Evolutionary conservation across 2,888 invertebrate species (phyloP), one percentile per base, ranked within the genome.

Genomic region (Sycophila texana): DNA sequence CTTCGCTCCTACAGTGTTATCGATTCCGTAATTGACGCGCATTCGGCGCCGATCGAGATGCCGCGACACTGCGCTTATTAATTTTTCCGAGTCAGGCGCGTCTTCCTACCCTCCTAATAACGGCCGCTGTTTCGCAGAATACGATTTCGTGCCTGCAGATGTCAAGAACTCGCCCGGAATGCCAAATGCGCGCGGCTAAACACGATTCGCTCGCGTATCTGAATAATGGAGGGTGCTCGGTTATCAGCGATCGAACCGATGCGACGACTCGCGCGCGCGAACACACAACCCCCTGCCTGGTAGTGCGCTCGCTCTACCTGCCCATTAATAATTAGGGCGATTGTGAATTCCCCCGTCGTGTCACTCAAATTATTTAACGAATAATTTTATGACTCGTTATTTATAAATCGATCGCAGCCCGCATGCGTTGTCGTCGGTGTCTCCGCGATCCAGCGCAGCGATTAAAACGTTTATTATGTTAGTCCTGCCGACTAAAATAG

Each of bases 311-410:
- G 22, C 51, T 22, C 14, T 57, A 49, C n/a, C 65, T 47, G 26
- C 65, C 74, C 72, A 76, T 81, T 71, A 76, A 79, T 81, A 73
- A 81, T 78, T 81, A 81, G 63, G 49, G 26, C 63, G 18, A 51
- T 75, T 67, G 74, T 72, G 63, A 68, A 63, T 67, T 74, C 55
- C 60, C 53, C 16, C 26, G 12, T 7, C 14, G 55, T n/a, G 39
- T 55, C 30, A 26, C 30, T 63, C n/a, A 18, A 63, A 47, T 63
- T 39, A 39, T 39, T 63, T 47, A 18, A 18, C 39, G 47, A 63
- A 63, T 63, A 39, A 30, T 63, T 30, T 63, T 63, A 39, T 61
- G 7, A 1, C 16, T 55, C 47, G 61, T 77, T 55, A 79, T 67
- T 63, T 61, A 70, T 47, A 39, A 61, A 63, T 63, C 72, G 14